phyloP scores from a whole-genome alignment of 2,888 invertebrate species.

The Caenorhabditis becei region DNA sequence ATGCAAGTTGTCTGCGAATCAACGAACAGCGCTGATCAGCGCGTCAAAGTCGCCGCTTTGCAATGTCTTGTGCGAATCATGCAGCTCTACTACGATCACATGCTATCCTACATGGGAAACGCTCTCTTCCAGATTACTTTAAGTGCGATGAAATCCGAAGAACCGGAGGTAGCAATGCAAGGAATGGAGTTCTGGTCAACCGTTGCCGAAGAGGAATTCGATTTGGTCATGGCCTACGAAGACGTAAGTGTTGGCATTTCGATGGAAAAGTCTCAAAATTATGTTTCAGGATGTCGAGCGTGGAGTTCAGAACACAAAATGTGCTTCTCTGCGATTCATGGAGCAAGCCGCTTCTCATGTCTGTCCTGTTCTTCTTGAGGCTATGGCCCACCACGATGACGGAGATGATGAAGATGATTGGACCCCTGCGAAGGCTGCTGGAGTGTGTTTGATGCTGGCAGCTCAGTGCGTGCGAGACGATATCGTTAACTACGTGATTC shows the following conservation, averaged over 20 bases:
- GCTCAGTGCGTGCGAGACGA: slow-evolving; percentile 98
- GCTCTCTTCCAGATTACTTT: slow-evolving; percentile 98
- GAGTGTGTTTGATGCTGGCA: slow-evolving; percentile 97
- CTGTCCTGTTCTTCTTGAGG: slow-evolving; percentile 48
- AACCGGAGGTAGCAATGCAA: slow-evolving; percentile 88
- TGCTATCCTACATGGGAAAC: slow-evolving; percentile 99
- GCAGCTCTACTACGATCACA: slow-evolving; percentile 97
- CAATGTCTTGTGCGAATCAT: slow-evolving; percentile 99
- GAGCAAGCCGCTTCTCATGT: slow-evolving; percentile 49
- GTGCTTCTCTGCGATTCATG: slow-evolving; percentile 34
- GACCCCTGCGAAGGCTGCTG: slow-evolving; percentile 99
- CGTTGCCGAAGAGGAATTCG: slow-evolving; percentile 99
- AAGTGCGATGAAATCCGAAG: slow-evolving; percentile 97
- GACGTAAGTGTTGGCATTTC: slow-evolving; percentile 84
- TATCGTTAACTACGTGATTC: slow-evolving; percentile 93
- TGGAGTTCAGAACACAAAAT: slow-evolving; percentile 12
- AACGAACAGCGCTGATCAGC: slow-evolving; percentile 93
- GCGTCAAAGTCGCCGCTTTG: slow-evolving; percentile 93
- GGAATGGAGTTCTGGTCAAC: slow-evolving; percentile 99
- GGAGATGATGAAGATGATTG: slow-evolving; percentile 98
- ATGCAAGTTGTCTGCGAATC: slow-evolving; percentile 99
- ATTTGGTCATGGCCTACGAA: slow-evolving; percentile 93
- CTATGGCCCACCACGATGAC: slow-evolving; percentile 84
- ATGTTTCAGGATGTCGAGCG: slow-evolving; percentile 37
- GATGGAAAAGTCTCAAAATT: neutral